Percentiles rank a stretch among this genome's conserved stretches.
Evolutionary conservation across 2,888 invertebrate species (phyloP).

Genomic region (Hyppa rectilinea): DNA sequence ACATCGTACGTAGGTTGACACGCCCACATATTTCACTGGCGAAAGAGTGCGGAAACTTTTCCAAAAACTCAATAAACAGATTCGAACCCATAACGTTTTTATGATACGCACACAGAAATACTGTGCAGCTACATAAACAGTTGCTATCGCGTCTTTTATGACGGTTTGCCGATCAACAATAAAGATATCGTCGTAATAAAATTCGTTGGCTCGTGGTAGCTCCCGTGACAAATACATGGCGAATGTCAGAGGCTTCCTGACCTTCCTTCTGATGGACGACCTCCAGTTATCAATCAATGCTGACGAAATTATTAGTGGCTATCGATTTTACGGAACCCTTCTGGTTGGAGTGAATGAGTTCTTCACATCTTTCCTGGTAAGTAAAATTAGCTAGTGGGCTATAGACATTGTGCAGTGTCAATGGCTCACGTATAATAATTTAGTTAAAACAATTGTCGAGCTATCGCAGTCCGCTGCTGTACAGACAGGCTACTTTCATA

Average conservation of each 20-base stretch:
- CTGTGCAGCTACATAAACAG: conserved; percentile 75
- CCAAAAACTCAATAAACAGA: conserved; percentile 65
- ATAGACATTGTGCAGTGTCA: background rate
- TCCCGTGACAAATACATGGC: conserved; percentile 48
- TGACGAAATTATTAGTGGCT: conserved; percentile 46
- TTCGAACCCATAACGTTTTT: conserved; percentile 64
- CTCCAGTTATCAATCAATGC: conserved; percentile 56
- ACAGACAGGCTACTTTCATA: background rate
- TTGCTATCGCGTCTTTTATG: conserved; percentile 83
- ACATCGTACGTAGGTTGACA: conserved; percentile 18
- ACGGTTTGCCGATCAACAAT: conserved; percentile 78
- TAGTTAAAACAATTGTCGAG: background rate
- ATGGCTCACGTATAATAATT: background rate
- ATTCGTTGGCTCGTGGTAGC: conserved; percentile 41
- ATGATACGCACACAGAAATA: conserved; percentile 64
- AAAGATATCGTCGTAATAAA: conserved; percentile 80
- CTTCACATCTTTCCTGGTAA: conserved; percentile 17
- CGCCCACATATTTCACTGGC: conserved; percentile 39
- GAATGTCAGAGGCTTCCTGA: conserved; percentile 31
- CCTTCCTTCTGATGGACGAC: conserved; percentile 52
- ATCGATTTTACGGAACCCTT: conserved; percentile 41
- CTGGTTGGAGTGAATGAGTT: background rate
- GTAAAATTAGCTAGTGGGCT: background rate
- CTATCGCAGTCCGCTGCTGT: background rate
- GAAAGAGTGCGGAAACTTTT: conserved; percentile 45